Base-by-base conservation (phyloP, 2,113 vertebrate species). In the Gnathonemus echidnorhynchus region DNA sequence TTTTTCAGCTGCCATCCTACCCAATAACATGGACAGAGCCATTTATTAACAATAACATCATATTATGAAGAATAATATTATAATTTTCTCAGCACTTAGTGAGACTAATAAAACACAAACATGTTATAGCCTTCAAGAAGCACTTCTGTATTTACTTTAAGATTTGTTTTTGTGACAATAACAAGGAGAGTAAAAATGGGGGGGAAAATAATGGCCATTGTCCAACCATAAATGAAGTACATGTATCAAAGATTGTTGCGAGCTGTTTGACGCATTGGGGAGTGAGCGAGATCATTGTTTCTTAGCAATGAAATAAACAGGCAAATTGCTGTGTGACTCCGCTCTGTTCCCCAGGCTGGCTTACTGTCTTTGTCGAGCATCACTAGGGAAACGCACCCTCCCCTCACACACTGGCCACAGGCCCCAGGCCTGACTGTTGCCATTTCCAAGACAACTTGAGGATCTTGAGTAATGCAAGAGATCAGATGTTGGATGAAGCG, bases 281-380 rank as follows among this genome's bases (percentile, higher is more conserved):
- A 88, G 74, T 52, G 77, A 86, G 70, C n/a, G 24, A 50, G 27
- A 56, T 87, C 27, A 8, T 13, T 42, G 89, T 91, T 90, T 89
- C 91, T 86, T 62, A 92, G 87, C 77, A 91, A 90, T 91, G 88
- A 52, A 91, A 53, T 90, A 90, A 93, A 92, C 90, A 91, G 45
- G 31, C 31, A 50, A 90, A 90, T 88, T 86, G 48, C 45, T 42
- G 2, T 50, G 11, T 15, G 27, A 88, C 91, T 91, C 88, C 11
- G 21, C 19, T 11, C 45, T 45, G 50, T 56, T 62, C 35, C 17
- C 52, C 56, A 83, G 56, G 89, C 53, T 89, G 87, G 83, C 74
- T 62, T 31, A n/a, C 87, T 77, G 27, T 53, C 46, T 91, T 70
- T 58, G 10, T 48, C 7, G 10, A 56, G 88, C n/a, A 31, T 53